Conservation (phyloP, 2,797 vertebrate genomes). For the Sebastes melanostomus region DNA sequence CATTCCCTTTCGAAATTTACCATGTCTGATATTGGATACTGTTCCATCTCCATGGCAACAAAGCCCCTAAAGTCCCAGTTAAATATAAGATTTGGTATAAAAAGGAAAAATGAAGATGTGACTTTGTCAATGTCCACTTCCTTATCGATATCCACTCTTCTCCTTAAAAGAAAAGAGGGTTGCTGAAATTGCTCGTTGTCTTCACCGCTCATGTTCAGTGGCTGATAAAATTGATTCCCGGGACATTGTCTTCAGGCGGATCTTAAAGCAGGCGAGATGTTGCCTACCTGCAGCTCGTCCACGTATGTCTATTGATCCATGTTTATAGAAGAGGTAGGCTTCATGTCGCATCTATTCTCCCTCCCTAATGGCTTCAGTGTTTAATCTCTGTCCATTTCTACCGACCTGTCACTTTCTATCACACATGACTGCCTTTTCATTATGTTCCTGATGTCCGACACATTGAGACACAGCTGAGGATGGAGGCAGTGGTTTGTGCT, state of each 20-base stretch:
- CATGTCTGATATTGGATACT: slow-evolving; percentile 72
- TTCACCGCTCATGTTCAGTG: neutral
- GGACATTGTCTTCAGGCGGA: slow-evolving; percentile 4
- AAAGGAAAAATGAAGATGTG: slow-evolving; percentile 27
- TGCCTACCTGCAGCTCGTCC: slow-evolving; percentile 21
- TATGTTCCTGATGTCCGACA: slow-evolving; percentile 40
- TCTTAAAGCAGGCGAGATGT: slow-evolving; percentile 22
- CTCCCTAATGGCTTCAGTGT: slow-evolving; percentile 29
- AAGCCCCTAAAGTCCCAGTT: slow-evolving; percentile 55
- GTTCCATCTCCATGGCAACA: slow-evolving; percentile 77
- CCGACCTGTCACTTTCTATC: slow-evolving; percentile 35
- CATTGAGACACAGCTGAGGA: slow-evolving; percentile 29
- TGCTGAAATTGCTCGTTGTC: neutral
- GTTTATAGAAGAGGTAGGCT: slow-evolving; percentile 13
- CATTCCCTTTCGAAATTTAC: slow-evolving; percentile 68
- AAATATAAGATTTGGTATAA: slow-evolving; percentile 51
- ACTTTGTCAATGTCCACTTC: slow-evolving; percentile 17
- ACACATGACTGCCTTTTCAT: slow-evolving; percentile 59
- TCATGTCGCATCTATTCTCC: slow-evolving; percentile 13
- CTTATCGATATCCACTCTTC: neutral
- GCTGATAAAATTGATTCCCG: slow-evolving; percentile 12
- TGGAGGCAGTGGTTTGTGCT: slow-evolving; percentile 2
- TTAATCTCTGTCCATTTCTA: slow-evolving; percentile 40
- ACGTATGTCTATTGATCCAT: slow-evolving; percentile 36
- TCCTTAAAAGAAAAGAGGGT: neutral